Percentiles rank a stretch among this genome's conserved stretches.
Conservation (phyloP, 2,888 invertebrate species). For the Onchidella celtica region DNA sequence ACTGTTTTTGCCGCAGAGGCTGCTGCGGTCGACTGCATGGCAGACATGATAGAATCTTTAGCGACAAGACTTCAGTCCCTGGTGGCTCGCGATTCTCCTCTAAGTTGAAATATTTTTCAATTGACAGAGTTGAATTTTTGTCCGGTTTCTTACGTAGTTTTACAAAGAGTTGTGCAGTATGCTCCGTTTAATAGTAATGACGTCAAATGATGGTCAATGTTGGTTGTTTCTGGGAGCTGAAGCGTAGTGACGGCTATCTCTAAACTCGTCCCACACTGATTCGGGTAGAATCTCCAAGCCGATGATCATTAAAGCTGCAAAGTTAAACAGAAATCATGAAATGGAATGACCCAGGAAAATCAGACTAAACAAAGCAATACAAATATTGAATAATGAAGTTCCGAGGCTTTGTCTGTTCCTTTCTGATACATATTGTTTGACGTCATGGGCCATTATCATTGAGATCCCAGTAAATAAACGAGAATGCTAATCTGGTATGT, state of each 20-base stretch:
- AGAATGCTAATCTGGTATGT: no score
- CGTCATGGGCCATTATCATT: no score
- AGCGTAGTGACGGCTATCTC: conserved; percentile 23
- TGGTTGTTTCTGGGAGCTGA: conserved; percentile 14
- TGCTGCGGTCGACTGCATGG: neutral
- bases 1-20: neutral
- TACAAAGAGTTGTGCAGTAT: no score
- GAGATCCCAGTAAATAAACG: no score
- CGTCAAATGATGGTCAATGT: no score
- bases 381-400: neutral
- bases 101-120: no score
- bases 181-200: no score
- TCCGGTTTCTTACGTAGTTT: no score
- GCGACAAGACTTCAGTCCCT: neutral
- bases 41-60: neutral
- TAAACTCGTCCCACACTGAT: conserved; percentile 40
- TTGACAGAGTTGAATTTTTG: no score
- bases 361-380: neutral
- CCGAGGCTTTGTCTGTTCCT: neutral
- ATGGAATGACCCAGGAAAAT: neutral
- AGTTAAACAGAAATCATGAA: neutral
- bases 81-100: no score
- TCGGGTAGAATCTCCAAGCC: conserved; percentile 44
- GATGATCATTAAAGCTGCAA: conserved; percentile 43
- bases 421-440: no score